Evolutionary conservation across 2,888 invertebrate species (phyloP).

Genomic region (Eupsilia transversa): DNA sequence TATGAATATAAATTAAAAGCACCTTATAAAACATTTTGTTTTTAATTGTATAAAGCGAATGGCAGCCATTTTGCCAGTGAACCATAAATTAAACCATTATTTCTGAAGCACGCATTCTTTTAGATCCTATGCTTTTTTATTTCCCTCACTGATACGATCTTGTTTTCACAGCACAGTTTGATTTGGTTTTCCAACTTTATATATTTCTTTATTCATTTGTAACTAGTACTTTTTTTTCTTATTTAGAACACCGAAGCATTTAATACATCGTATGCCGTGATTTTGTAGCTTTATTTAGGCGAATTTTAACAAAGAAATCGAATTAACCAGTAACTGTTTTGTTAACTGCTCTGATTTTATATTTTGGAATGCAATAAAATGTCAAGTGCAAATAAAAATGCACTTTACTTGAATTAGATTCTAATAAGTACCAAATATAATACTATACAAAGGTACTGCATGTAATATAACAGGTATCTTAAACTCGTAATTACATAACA

Average conservation of each 20-base stretch:
- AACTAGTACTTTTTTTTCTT: slow-evolving; percentile 1
- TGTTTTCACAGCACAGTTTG: slow-evolving; percentile 62
- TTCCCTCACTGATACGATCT: slow-evolving; percentile 21
- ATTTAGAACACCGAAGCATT: background rate
- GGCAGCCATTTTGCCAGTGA: slow-evolving; percentile 27
- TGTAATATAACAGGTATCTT: slow-evolving; percentile 60
- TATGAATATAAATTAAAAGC: slow-evolving; percentile 57
- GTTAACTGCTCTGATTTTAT: background rate
- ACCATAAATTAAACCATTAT: slow-evolving; percentile 46
- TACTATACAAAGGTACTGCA: slow-evolving; percentile 31
- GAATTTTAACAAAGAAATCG: background rate
- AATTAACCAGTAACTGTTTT: background rate
- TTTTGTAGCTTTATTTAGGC: slow-evolving; percentile 6
- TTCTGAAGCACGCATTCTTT: slow-evolving; percentile 48
- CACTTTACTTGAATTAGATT: slow-evolving; percentile 15
- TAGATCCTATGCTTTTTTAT: background rate
- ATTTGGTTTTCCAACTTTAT: slow-evolving; percentile 48
- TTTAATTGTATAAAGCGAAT: slow-evolving; percentile 14
- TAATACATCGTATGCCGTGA: background rate
- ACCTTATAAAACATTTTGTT: slow-evolving; percentile 46
- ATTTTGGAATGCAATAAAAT: slow-evolving; percentile 25
- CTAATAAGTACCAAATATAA: slow-evolving; percentile 49
- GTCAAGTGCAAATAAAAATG: slow-evolving; percentile 18
- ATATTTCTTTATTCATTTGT: slow-evolving; percentile 10
- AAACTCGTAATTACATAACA: slow-evolving; percentile 67